These are phyloP conservation scores for Glaucopsyche alexis DNA, from an alignment of 2,888 invertebrate genomes.

Conservation along the genomic window DNA sequence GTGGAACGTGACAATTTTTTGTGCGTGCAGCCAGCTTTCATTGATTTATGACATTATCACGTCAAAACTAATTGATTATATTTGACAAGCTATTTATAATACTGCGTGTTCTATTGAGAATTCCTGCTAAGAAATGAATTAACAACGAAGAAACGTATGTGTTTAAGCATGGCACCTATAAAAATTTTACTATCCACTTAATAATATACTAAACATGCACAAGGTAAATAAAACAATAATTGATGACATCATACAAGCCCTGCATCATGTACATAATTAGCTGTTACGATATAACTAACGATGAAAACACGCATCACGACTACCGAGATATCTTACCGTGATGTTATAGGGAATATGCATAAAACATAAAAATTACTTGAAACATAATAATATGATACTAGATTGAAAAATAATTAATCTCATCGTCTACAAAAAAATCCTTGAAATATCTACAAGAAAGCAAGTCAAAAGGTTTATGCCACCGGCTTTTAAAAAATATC, in stretches of 20 bases:
- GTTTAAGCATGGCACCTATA: not conserved
- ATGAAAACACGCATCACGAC: conserved; percentile 4
- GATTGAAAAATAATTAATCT: not conserved
- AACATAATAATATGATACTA: too few relatives aligned
- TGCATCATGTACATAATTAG: conserved; percentile 22
- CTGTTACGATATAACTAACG: not conserved
- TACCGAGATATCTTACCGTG: not conserved
- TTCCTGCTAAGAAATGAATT: not conserved
- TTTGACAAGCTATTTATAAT: not conserved
- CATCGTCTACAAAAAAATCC: too few relatives aligned
- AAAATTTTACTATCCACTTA: not conserved
- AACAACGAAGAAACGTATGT: not conserved
- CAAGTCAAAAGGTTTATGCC: too few relatives aligned
- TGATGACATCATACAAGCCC: conserved; percentile 7
- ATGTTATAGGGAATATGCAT: not conserved
- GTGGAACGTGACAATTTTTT: too few relatives aligned
- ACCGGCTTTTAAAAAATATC: too few relatives aligned
- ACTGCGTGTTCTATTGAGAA: not conserved
- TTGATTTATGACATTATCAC: too few relatives aligned
- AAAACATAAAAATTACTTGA: too few relatives aligned
- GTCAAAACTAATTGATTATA: not conserved
- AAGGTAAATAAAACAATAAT: not conserved
- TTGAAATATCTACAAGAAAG: too few relatives aligned
- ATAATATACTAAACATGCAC: not conserved
- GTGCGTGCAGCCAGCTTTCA: too few relatives aligned